phyloP scores from a whole-genome alignment of 2,888 invertebrate genomes.

The Lasioglossum morio region DNA sequence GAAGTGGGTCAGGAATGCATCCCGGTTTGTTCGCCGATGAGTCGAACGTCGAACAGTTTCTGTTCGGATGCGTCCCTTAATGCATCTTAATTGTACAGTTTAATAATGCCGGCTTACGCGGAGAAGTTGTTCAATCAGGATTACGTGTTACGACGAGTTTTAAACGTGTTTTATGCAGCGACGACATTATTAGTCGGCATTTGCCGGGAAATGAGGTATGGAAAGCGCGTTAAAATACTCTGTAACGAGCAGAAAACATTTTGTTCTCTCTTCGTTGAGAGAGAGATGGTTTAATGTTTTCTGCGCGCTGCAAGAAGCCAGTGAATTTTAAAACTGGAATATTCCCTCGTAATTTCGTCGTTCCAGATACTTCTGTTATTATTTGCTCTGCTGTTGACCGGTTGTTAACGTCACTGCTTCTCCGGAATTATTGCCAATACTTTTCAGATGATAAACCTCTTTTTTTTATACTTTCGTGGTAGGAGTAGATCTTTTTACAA shows the following conservation, averaged over 20 bases:
- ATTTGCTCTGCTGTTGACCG: neutral
- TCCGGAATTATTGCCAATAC: neutral
- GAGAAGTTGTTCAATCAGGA: conserved; percentile 3
- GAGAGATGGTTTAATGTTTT: neutral
- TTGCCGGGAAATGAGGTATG: neutral
- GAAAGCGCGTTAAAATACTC: conserved; percentile 4
- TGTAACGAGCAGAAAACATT: neutral
- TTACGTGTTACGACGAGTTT: conserved; percentile 28
- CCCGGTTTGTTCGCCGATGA: neutral
- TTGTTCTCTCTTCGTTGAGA: neutral
- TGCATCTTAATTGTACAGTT: conserved; percentile 16
- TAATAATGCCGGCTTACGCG: neutral
- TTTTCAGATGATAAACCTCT: neutral
- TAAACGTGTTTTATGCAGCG: conserved; percentile 17
- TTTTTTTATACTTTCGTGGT: too few relatives aligned
- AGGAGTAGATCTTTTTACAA: too few relatives aligned
- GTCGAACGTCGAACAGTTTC: conserved; percentile 11
- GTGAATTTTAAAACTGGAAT: neutral
- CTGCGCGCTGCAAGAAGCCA: neutral
- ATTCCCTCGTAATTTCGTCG: neutral
- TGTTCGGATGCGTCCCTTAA: conserved; percentile 18
- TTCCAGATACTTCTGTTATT: neutral
- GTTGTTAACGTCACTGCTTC: neutral
- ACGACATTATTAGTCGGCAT: conserved; percentile 23
- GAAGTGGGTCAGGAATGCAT: conserved; percentile 2